These are phyloP conservation scores for Rutpela maculata DNA, from an alignment of 2,888 invertebrate genomes.

Conservation along the genomic window DNA sequence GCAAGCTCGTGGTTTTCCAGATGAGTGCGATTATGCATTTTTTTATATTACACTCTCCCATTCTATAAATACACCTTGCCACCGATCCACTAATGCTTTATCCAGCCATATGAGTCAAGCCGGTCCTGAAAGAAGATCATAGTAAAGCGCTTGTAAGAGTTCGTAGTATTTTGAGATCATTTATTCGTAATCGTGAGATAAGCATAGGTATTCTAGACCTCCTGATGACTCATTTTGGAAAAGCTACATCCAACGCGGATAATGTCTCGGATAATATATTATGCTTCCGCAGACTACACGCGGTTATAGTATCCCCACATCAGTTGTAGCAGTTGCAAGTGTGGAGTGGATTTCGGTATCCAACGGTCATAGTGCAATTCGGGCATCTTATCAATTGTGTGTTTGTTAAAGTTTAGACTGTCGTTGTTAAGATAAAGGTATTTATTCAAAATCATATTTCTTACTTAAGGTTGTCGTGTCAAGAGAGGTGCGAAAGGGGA, in stretches of 20 bases:
- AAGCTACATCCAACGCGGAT: constrained; percentile 8
- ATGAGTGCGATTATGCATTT: too few species aligned
- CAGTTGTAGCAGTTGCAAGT: background rate
- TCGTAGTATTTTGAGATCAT: constrained; percentile 30
- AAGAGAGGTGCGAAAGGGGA: too few species aligned
- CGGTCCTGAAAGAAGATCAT: background rate
- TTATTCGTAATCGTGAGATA: constrained; percentile 22
- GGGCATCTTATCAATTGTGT: too few species aligned
- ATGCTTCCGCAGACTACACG: background rate
- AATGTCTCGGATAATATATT: background rate
- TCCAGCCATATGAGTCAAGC: background rate
- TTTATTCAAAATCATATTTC: too few species aligned
- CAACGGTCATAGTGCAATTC: background rate
- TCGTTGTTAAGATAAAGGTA: background rate
- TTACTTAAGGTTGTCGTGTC: too few species aligned
- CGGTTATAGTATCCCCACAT: background rate
- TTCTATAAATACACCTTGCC: too few species aligned
- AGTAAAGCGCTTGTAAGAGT: background rate
- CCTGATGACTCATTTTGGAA: constrained; percentile 17
- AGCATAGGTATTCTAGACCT: background rate
- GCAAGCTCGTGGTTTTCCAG: too few species aligned
- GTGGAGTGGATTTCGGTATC: background rate
- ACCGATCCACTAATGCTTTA: background rate
- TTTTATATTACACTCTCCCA: too few species aligned
- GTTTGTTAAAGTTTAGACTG: too few species aligned